These are phyloP conservation scores for Girardia tigrina DNA, from an alignment of 2,888 invertebrate species.

Conservation along the genomic window DNA sequence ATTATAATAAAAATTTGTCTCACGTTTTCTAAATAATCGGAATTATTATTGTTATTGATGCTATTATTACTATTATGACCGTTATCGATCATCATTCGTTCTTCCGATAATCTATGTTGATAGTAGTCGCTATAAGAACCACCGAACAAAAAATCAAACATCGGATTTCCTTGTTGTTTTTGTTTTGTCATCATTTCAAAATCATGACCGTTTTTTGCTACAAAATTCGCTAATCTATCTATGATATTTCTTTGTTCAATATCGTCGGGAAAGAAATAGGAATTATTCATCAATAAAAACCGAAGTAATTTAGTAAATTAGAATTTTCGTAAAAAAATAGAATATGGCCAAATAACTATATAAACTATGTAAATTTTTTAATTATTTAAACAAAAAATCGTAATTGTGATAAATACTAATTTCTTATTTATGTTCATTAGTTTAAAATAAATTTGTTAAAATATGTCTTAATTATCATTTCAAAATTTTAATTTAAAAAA, in stretches of 20 bases:
- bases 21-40: constrained; percentile 14
- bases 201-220: constrained; percentile 94
- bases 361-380: neutral
- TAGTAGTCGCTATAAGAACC: constrained; percentile 90
- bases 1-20: no score
- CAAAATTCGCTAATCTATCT: constrained; percentile 94
- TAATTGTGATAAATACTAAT: no score
- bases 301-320: neutral
- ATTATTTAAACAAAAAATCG: neutral
- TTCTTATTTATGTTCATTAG: no score
- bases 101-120: constrained; percentile 81
- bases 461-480: neutral
- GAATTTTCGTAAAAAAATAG: neutral
- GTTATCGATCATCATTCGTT: constrained; percentile 54
- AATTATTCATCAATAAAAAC: neutral
- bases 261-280: constrained; percentile 54
- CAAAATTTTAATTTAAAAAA: no score
- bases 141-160: constrained; percentile 88
- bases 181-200: constrained; percentile 97
- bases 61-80: neutral
- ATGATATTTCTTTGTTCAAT: constrained; percentile 87
- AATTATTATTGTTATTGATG: neutral
- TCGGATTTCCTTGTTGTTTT: constrained; percentile 91
- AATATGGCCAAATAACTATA: constrained; percentile 17
- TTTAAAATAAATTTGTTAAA: no score